Evolutionary conservation across 2,888 invertebrate genomes (phyloP).

Genomic region (Physocephala rufipes): DNA sequence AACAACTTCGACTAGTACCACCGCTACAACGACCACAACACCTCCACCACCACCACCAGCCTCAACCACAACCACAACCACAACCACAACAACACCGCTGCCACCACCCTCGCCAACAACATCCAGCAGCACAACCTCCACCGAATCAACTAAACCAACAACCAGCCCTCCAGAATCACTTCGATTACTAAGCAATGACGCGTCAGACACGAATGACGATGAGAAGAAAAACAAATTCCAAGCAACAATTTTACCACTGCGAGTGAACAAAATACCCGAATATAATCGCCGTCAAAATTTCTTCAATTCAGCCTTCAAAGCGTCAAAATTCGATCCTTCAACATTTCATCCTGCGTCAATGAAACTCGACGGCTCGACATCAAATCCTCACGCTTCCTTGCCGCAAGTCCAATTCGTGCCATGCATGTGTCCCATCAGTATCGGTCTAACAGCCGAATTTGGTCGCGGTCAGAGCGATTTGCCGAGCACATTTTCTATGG

Average conservation of each 20-base stretch:
- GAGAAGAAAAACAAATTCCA: constrained; percentile 19
- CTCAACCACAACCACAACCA: constrained; percentile 39
- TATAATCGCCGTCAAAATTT: constrained; percentile 54
- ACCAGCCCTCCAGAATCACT: constrained; percentile 43
- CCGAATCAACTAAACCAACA: constrained; percentile 42
- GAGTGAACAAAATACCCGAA: constrained; percentile 51
- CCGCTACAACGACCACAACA: constrained; percentile 38
- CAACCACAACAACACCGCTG: constrained; percentile 42
- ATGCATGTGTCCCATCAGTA: constrained; percentile 62
- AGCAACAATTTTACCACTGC: constrained; percentile 29
- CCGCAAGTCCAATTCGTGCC: constrained; percentile 58
- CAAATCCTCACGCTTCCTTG: not conserved
- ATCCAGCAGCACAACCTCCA: constrained; percentile 36
- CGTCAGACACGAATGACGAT: constrained; percentile 20
- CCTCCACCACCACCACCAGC: constrained; percentile 31
- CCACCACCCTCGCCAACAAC: constrained; percentile 46
- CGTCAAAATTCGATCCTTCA: constrained; percentile 55
- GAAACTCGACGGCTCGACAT: constrained; percentile 10
- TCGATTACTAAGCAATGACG: constrained; percentile 37
- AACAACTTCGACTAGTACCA: constrained; percentile 45
- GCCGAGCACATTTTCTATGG: constrained; percentile 36
- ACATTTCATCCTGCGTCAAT: constrained; percentile 48
- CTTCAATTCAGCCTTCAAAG: constrained; percentile 50
- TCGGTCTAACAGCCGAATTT: constrained; percentile 46
- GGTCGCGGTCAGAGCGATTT: constrained; percentile 26